Base-by-base conservation (phyloP, 2,113 vertebrate genomes). In the Anarrhichthys ocellatus region DNA sequence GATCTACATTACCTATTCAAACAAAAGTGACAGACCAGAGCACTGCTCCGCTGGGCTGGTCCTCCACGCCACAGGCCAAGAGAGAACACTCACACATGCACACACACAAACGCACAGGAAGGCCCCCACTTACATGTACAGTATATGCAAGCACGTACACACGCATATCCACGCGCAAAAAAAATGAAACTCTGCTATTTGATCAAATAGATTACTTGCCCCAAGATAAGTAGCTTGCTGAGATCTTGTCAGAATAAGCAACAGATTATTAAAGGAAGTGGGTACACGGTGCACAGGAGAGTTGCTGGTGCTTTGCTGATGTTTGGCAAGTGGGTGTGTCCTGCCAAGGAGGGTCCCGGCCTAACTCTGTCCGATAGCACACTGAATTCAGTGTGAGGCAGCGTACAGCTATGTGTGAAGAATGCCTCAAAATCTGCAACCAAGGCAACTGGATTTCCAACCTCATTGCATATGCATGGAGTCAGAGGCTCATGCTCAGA, bases 1-100 rank as follows among this genome's bases (percentile, higher is more conserved):
- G 95, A 96, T 96, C 96, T 93, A 93, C 97, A 97, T 98, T 97
- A 97, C 96, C 96, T 96, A 97, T 98, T 98, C 97, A 98, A 96
- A 99, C 96, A 97, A 96, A 97, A 97, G 96, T 96, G 96, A 97
- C 96, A 97, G 96, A 96, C 96, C 96, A 96, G 95, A 95, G 95
- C 94, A 89, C 95, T 93, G 94, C 94, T 96, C 95, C 95, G 95
- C 95, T 94, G 96, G 95, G 96, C 96, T 94, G 94, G 93, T 94
- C 78, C 86, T 78, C 86, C 84, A 86, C 38, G 52, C 85, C 86
- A 81, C 84, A 82, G 91, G 91, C 89, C 89, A 88, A 85, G 81
- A 70, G 65, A 73, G 81, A 84, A 75, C 88, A 79, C 86, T 80
- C 73, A 75, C 76, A 86, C 75, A 78, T 74, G 56, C 63, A 74